Conservation (phyloP, 2,888 invertebrate species). For the Himalopsyche tibetana region DNA sequence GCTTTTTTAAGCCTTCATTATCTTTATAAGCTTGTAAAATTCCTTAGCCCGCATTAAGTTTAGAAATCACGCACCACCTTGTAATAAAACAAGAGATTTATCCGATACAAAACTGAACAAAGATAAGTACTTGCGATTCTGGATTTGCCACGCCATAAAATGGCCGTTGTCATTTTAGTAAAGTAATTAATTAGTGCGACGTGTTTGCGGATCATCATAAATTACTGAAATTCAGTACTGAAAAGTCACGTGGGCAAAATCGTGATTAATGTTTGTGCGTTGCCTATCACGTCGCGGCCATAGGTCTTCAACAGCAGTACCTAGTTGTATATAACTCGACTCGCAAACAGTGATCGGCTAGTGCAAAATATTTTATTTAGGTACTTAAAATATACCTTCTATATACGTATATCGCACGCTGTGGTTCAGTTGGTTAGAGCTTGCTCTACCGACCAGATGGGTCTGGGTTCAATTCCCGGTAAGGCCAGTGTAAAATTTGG, state of each 20-base stretch:
- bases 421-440: too few relatives aligned
- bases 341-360: background rate
- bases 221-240: conserved; percentile 31
- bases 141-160: conserved; percentile 9
- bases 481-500: too few relatives aligned
- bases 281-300: conserved; percentile 34
- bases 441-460: too few relatives aligned
- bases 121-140: background rate
- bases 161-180: conserved; percentile 18
- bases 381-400: background rate
- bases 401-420: too few relatives aligned
- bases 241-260: conserved; percentile 34
- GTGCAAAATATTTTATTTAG: background rate
- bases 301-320: background rate
- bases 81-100: conserved; percentile 4
- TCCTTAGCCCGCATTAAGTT: background rate
- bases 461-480: too few relatives aligned
- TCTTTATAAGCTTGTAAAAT: background rate
- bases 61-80: background rate
- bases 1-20: background rate
- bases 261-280: conserved; percentile 31
- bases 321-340: background rate
- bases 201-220: conserved; percentile 30
- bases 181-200: conserved; percentile 24
- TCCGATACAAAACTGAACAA: conserved; percentile 19